Evolutionary conservation across 2,113 vertebrate genomes (phyloP).

Genomic region (Hydrolagus affinis): DNA sequence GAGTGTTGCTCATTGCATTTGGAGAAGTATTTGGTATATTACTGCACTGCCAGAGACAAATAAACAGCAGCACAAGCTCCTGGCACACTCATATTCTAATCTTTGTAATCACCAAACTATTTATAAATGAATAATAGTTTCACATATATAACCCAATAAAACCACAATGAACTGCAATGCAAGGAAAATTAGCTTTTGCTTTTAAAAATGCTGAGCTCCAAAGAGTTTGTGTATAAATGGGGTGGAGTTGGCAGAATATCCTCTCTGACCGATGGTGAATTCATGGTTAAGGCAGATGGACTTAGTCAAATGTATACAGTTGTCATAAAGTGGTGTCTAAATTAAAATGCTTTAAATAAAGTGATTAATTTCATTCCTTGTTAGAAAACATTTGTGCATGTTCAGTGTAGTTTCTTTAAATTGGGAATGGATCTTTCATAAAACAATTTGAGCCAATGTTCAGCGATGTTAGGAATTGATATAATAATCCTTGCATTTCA

Average conservation of each 20-base stretch:
- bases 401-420: no score
- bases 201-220: background rate
- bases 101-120: slow-evolving; percentile 68
- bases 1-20: slow-evolving; percentile 72
- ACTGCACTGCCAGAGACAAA: slow-evolving; percentile 73
- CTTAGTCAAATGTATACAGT: background rate
- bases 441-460: no score
- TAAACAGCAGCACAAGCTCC: slow-evolving; percentile 80
- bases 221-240: slow-evolving; percentile 8
- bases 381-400: no score
- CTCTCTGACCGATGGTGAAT: background rate
- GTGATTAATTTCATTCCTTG: no score
- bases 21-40: slow-evolving; percentile 56
- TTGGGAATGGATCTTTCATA: no score
- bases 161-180: background rate
- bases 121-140: slow-evolving; percentile 10
- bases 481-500: no score
- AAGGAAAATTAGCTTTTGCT: background rate
- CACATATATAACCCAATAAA: slow-evolving; percentile 3
- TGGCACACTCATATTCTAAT: slow-evolving; percentile 68
- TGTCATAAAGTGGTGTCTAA: background rate
- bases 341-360: no score
- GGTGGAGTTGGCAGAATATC: background rate
- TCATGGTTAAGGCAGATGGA: background rate
- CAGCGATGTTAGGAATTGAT: no score